Base-by-base conservation (phyloP, 2,888 invertebrate genomes). In the Herminia tarsipennalis region DNA sequence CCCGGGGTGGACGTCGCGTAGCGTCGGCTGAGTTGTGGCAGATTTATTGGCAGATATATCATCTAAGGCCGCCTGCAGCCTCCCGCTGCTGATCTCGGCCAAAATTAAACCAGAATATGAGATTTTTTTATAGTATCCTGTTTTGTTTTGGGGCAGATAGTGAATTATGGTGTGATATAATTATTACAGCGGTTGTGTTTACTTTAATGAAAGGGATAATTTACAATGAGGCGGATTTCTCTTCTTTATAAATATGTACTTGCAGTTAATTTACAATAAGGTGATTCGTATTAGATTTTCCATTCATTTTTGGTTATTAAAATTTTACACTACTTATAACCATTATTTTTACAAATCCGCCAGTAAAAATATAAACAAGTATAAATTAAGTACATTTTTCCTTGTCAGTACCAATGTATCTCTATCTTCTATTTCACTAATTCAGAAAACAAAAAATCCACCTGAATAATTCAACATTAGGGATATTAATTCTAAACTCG, bases 1-100 rank as follows among this genome's bases (percentile, higher is more conserved):
- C 48, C 42, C 51, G 40, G 28, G 28, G 38, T 54, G 59, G 40
- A 47, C 46, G 36, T 41, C 25, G 36, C 45, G 14, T 54, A 51
- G 30, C 43, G 58, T 62, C 70, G 66, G 74, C 59, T 68, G 76
- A 76, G 71, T 65, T 65, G 55, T 66, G 73, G 70, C 81, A 84
- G 84, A 88, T 88, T 88, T 87, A 88, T 83, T 76, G 68, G 71
- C 66, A 76, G 73, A 86, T 86, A 85, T 82, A 79, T 88, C 86
- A 87, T 87, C 76, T 71, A 69, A 66, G 76, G 72, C 72, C 73
- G 62, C 69, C 62, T 56, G 48, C 51, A 51, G 34, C 45, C 52
- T 28, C 40, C 25, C 39, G 44, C 29, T 5, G 29, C 33, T 45
- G 42, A 48, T 41, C 48, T 34, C 21, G 22, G 8, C 51, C 45